Percentiles rank a stretch among this genome's conserved stretches.
phyloP scores from a whole-genome alignment of 1,140 invertebrate species.

The Polypedilum vanderplanki region DNA sequence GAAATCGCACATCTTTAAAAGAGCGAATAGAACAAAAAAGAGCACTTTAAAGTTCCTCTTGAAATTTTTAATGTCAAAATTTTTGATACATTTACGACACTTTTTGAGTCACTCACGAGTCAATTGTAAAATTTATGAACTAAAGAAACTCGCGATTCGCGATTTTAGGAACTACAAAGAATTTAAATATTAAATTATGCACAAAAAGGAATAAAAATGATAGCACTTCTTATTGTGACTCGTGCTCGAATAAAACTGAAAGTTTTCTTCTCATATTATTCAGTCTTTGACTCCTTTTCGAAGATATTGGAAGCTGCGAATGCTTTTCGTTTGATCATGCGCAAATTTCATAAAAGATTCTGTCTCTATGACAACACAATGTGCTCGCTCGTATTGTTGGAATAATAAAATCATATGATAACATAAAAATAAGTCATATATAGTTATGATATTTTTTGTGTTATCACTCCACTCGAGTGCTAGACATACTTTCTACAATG shows the following conservation, averaged over 20 bases:
- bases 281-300: no score
- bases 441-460: no score
- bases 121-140: no score
- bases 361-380: slow-evolving; percentile 17
- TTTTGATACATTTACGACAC: no score
- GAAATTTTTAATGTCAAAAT: no score
- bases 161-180: slow-evolving; percentile 8
- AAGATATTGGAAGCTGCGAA: background rate
- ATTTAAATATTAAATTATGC: background rate
- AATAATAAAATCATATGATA: slow-evolving; percentile 8
- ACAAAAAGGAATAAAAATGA: slow-evolving; percentile 1
- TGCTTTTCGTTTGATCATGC: background rate
- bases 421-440: background rate
- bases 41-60: no score
- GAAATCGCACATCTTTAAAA: no score
- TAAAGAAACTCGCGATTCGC: no score
- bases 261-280: background rate
- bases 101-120: no score
- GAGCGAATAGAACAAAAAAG: no score
- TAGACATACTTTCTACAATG: no score
- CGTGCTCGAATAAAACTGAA: slow-evolving; percentile 2
- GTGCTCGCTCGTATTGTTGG: background rate
- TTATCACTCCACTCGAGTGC: no score
- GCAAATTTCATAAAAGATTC: background rate
- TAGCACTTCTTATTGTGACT: background rate